Conservation (phyloP, 2,888 invertebrate genomes). For the Oscheius sp. region DNA sequence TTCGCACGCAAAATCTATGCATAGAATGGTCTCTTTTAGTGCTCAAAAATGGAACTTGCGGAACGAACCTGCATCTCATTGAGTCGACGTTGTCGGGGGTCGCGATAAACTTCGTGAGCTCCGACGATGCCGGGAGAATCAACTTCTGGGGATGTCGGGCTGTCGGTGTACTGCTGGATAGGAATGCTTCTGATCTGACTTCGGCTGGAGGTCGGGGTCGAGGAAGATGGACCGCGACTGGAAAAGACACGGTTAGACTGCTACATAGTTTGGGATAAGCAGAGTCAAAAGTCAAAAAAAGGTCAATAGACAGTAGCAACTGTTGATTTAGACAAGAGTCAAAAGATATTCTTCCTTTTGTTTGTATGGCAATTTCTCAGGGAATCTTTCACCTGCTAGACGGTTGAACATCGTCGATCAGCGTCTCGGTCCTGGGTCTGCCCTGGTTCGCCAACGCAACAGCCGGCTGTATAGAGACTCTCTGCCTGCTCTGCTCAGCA, state of each 20-base stretch:
- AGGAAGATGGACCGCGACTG: neutral
- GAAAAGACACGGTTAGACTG: neutral
- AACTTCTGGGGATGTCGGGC: slow-evolving; percentile 43
- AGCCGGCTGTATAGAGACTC: slow-evolving; percentile 15
- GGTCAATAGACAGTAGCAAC: neutral
- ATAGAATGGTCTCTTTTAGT: neutral
- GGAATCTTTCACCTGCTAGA: slow-evolving; percentile 15
- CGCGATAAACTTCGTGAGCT: slow-evolving; percentile 93
- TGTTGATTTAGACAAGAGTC: too few relatives aligned
- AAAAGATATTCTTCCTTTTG: too few relatives aligned
- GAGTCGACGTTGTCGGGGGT: slow-evolving; percentile 78
- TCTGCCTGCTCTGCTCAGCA: slow-evolving; percentile 26
- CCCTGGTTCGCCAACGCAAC: slow-evolving; percentile 29
- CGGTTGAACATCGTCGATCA: slow-evolving; percentile 59
- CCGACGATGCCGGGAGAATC: slow-evolving; percentile 82
- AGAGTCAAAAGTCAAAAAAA: neutral
- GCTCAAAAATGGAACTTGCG: neutral
- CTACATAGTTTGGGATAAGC: neutral
- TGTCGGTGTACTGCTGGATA: slow-evolving; percentile 42
- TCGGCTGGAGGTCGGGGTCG: neutral
- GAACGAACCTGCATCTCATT: slow-evolving; percentile 59
- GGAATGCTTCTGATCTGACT: slow-evolving; percentile 16
- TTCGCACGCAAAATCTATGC: slow-evolving; percentile 9
- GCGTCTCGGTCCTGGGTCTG: slow-evolving; percentile 44
- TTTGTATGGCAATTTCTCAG: too few relatives aligned